Evolutionary conservation across 2,797 vertebrate species (phyloP), one percentile per base, ranked within the genome.

Genomic region (Nannoperca australis): DNA sequence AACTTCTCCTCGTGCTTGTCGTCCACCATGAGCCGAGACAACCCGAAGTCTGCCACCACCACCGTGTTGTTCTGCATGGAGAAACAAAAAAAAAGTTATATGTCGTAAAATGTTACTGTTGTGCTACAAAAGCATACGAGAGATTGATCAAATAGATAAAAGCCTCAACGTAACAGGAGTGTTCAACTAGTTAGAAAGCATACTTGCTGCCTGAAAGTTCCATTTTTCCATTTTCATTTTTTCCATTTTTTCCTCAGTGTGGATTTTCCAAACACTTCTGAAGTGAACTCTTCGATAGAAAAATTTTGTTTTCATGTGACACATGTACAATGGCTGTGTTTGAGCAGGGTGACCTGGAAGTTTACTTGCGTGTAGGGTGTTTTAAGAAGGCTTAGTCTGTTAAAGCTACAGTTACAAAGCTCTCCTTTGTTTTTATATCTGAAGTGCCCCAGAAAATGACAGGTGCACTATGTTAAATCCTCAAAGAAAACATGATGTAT

Each of bases 11-110:
- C 96, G 36, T 93, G 96, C 91, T 97, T 97, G 81, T 99, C 98
- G 0, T 99, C 97, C 53, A 98, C 94, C 97, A 99, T 97, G 75
- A 99, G 96, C 17, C 98, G 95, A 0, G 98, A 95, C 85, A 99
- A 94, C 3, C 98, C 98, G 0, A 99, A 99, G 91, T 99, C 98
- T 0, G 98, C 98, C 82, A 99, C 98, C 51, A 99, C 98, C 65
- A 99, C 96, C 0, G 96, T 97, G 91, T 96, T 97, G 91, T 99
- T 95, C 98, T 99, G 78, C 44, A n/a, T 1, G 2, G 3, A 54
- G 59, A 79, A 63, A 50, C 72, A 27, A 0, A 53, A 45, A 71
- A 32, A 32, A 32, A 1, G 24, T 27, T 27, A 27, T 27, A n/a
- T 6, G 18, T 14, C 15, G 63, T 45, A 24, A 70, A 59, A 60